Evolutionary conservation across 2,797 vertebrate species (phyloP), one percentile per base, ranked within the genome.

Genomic region (Chromis chromis): DNA sequence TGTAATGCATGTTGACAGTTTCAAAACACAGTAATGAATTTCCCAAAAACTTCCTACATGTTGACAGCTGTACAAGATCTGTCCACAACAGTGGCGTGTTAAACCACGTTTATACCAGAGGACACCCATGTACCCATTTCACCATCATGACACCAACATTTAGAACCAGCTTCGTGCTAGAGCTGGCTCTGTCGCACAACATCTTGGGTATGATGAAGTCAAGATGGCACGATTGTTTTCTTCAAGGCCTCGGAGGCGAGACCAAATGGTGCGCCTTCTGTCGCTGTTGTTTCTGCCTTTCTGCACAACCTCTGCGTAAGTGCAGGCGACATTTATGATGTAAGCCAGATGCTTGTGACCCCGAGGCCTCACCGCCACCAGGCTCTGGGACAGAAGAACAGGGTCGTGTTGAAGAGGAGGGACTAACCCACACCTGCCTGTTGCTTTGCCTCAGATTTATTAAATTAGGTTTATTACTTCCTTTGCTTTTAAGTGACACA

Each of bases 261-360:
- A 79, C 79, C 81, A 78, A 78, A 81, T 49, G 83, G 6, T 57
- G 53, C 28, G 42, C 81, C 80, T 70, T 74, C 83, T 87, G 83
- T 87, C 69, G 25, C 67, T 33, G 63, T 67, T 68, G 74, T 70
- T 80, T 68, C 81, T 78, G 76, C 75, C 63, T 72, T 33, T 56
- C 56, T 88, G 82, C 82, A 75, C 79, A 74, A 46, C 28, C 54
- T 42, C 72, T 33, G 55, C 12, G 12, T 63, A 69, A 80, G 61
- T 13, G 39, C 49, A 58, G 65, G 76, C 1, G 36, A 83, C 72
- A 66, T 54, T 49, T 74, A 50, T 65, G 70, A 78, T 70, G 58
- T 36, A 39, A 55, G 79, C 72, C 88, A 84, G 82, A 82, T 86
- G 79, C 73, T 66, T 25, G 42, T 19, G 57, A 85, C 78, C 79